Conservation (phyloP, 2,113 vertebrate genomes). For the Maylandia zebra region DNA sequence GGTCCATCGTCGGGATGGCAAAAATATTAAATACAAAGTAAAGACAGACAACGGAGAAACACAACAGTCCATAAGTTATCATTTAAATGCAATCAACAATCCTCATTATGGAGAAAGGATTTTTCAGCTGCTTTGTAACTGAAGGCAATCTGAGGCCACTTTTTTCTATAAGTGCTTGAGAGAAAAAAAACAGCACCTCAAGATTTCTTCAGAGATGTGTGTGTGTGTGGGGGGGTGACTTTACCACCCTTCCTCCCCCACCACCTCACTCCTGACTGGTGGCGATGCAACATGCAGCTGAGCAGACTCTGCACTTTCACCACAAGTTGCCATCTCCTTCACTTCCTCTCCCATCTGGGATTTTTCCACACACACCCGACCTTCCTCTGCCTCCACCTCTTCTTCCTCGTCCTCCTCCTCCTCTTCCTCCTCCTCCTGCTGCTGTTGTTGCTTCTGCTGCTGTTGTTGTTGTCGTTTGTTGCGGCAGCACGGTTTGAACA, state of each 20-base stretch:
- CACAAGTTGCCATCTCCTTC: constrained; percentile 26
- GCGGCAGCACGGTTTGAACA: constrained; percentile 97
- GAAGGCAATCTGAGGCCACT: constrained; percentile 59
- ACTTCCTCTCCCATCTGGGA: constrained; percentile 50
- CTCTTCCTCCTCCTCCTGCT: constrained; percentile 30
- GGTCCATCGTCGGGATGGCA: constrained; percentile 12
- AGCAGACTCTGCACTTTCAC: constrained; percentile 14
- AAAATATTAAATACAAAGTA: constrained; percentile 48
- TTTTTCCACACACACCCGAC: constrained; percentile 16
- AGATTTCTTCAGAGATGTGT: not conserved
- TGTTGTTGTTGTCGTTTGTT: constrained; percentile 77
- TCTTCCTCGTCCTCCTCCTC: constrained; percentile 46
- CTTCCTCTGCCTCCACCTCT: constrained; percentile 58
- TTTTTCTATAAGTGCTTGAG: constrained; percentile 36
- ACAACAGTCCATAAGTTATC: constrained; percentile 48
- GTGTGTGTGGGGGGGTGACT: not conserved
- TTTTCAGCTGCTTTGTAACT: constrained; percentile 58
- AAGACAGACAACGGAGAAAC: constrained; percentile 16
- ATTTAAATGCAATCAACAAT: constrained; percentile 36
- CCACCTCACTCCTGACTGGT: constrained; percentile 6
- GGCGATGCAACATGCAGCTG: constrained; percentile 34
- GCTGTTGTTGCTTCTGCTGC: constrained; percentile 45
- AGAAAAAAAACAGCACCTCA: not conserved
- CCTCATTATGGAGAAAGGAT: constrained; percentile 32
- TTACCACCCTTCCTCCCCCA: constrained; percentile 28